Conservation (phyloP, 2,797 vertebrate genomes). For the Denticeps clupeoides region DNA sequence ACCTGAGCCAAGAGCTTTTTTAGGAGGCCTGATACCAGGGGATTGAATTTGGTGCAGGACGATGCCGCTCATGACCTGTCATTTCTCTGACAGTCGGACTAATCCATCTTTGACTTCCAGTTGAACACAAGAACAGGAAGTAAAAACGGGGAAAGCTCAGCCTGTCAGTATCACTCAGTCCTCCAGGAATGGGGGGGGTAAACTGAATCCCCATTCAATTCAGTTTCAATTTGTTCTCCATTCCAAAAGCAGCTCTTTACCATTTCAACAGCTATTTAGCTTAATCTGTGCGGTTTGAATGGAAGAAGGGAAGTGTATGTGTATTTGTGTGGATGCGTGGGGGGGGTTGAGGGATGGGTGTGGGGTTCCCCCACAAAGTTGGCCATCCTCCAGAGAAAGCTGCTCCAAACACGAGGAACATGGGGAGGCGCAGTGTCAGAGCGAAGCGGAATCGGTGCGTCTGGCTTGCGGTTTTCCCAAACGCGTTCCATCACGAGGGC, state of each 20-base stretch:
- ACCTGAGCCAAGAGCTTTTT: too few relatives aligned
- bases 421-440: constrained; percentile 59
- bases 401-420: constrained; percentile 84
- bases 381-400: constrained; percentile 79
- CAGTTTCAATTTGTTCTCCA: constrained; percentile 36
- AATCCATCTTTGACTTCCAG: too few relatives aligned
- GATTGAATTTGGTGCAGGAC: too few relatives aligned
- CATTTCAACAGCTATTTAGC: constrained; percentile 32
- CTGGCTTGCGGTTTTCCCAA: constrained; percentile 78
- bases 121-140: constrained; percentile 7
- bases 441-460: constrained; percentile 65
- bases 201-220: constrained; percentile 15
- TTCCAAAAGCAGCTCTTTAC: constrained; percentile 33
- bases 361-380: constrained; percentile 60
- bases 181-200: not conserved
- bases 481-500: constrained; percentile 57
- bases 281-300: constrained; percentile 28
- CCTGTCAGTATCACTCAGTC: constrained; percentile 6
- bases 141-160: not conserved
- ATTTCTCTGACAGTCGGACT: too few relatives aligned
- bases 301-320: constrained; percentile 5
- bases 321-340: constrained; percentile 24
- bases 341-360: constrained; percentile 1
- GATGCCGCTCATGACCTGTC: too few relatives aligned
- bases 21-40: too few relatives aligned